These are phyloP conservation scores for Coleophora flavipennella DNA, from an alignment of 2,888 invertebrate genomes.

Conservation along the genomic window DNA sequence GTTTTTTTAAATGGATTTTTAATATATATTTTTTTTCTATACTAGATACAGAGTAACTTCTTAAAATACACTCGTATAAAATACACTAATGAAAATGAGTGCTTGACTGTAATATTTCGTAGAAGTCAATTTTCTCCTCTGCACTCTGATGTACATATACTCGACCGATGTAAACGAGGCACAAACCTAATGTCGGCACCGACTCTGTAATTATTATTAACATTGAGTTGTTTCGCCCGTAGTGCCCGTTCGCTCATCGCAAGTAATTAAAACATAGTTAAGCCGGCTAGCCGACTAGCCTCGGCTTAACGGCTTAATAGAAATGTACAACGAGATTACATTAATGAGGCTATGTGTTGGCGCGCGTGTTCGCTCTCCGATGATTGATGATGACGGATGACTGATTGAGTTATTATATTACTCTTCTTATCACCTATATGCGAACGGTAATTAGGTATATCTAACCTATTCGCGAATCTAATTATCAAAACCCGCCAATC, in stretches of 20 bases:
- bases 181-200: slow-evolving; percentile 22
- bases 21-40: no score
- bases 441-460: no score
- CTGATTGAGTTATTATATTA: slow-evolving; percentile 30
- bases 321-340: slow-evolving; percentile 60
- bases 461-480: no score
- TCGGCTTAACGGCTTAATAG: slow-evolving; percentile 62
- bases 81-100: no score
- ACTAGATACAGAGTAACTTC: no score
- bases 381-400: slow-evolving; percentile 3
- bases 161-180: slow-evolving; percentile 27
- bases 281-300: slow-evolving; percentile 38
- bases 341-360: slow-evolving; percentile 37
- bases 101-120: no score
- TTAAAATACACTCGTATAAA: no score
- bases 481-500: no score
- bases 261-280: slow-evolving; percentile 70
- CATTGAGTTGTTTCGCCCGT: slow-evolving; percentile 41
- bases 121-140: no score
- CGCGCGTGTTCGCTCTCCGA: slow-evolving; percentile 30
- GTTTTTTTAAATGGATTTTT: no score
- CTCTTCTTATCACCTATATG: no score
- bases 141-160: slow-evolving; percentile 2
- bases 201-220: slow-evolving; percentile 55
- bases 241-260: slow-evolving; percentile 12